Percentiles rank a stretch among this genome's conserved stretches.
Evolutionary conservation across 2,797 vertebrate genomes (phyloP).

Genomic region (Peromyscus attwateri): DNA sequence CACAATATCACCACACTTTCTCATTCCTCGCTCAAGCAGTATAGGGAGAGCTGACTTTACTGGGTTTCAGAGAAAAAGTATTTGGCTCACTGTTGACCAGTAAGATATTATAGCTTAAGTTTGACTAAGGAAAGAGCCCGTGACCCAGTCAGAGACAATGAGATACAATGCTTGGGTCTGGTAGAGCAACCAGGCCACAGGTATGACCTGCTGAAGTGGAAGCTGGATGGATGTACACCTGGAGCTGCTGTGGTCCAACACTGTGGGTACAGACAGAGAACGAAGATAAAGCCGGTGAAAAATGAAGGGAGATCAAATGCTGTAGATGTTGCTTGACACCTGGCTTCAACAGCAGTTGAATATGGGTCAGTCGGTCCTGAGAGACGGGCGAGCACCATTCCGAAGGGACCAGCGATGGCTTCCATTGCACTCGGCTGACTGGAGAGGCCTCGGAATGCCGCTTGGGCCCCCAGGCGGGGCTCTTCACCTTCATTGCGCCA

Average conservation of each 20-base stretch:
- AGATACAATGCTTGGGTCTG: background rate
- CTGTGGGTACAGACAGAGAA: background rate
- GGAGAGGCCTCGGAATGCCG: too few species aligned
- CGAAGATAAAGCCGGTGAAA: background rate
- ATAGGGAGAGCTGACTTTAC: background rate
- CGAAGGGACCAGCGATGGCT: too few species aligned
- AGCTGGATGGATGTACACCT: background rate
- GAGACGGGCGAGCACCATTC: too few species aligned
- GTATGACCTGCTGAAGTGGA: background rate
- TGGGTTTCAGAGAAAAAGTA: background rate
- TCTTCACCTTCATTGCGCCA: too few species aligned
- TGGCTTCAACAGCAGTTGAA: background rate
- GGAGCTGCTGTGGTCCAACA: background rate
- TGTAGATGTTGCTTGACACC: background rate
- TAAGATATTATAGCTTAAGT: background rate
- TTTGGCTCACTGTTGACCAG: background rate
- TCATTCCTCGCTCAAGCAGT: background rate
- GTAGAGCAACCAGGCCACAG: background rate
- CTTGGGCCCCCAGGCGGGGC: too few species aligned
- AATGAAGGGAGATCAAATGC: background rate
- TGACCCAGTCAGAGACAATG: background rate
- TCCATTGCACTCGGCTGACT: too few species aligned
- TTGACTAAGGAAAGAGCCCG: background rate
- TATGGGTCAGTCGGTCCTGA: too few species aligned
- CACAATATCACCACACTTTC: background rate